Evolutionary conservation across 2,797 vertebrate species (phyloP).

Genomic region (Tauraco hartlaubi): DNA sequence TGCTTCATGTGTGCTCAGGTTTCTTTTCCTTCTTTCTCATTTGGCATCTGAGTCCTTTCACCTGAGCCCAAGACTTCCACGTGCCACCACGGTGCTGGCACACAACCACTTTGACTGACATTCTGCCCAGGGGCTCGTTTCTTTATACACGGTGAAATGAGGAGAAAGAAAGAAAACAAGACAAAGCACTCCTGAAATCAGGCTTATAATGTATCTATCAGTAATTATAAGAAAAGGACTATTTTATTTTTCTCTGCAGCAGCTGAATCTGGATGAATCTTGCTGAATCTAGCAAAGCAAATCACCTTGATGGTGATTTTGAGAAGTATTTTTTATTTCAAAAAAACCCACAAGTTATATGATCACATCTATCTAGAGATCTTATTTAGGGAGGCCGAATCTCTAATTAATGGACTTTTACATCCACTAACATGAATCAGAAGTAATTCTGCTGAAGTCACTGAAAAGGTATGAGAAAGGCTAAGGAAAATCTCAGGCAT

Average conservation of each 20-base stretch:
- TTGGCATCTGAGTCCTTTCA: background rate
- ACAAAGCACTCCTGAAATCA: background rate
- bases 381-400: background rate
- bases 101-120: fast-evolving
- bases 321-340: background rate
- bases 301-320: background rate
- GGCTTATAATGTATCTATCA: background rate
- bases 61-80: background rate
- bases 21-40: background rate
- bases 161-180: background rate
- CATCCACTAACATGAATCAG: background rate
- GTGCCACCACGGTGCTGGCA: fast-evolving
- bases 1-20: background rate
- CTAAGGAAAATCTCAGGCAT: background rate
- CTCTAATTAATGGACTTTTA: background rate
- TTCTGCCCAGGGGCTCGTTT: background rate
- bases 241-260: background rate
- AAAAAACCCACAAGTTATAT: background rate
- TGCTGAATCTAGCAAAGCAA: background rate
- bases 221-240: background rate
- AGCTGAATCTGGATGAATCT: background rate
- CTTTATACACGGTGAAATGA: background rate
- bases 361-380: background rate
- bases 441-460: background rate
- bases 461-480: background rate